Percentiles rank a stretch among this genome's conserved stretches.
Evolutionary conservation across 2,113 vertebrate genomes (phyloP).

Genomic region (Alethe castanea): DNA sequence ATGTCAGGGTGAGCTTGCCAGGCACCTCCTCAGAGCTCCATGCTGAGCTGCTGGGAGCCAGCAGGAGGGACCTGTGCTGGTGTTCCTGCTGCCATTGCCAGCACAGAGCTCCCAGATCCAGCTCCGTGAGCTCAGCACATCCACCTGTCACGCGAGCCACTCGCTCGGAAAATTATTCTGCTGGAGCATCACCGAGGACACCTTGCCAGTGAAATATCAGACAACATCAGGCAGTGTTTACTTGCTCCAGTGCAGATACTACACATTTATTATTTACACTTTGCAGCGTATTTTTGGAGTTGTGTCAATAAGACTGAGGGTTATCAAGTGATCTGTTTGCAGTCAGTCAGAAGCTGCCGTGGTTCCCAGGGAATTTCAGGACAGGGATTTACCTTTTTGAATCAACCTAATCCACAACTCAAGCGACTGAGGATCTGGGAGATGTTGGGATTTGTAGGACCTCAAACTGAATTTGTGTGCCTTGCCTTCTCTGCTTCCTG

Average conservation of each 20-base stretch:
- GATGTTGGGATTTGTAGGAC: neutral
- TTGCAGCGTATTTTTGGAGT: slow-evolving; percentile 32
- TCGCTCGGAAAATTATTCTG: slow-evolving; percentile 66
- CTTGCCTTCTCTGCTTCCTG: neutral
- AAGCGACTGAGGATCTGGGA: neutral
- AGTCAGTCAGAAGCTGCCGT: neutral
- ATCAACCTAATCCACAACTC: neutral
- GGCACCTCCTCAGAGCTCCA: neutral
- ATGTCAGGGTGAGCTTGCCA: neutral
- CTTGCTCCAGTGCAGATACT: slow-evolving; percentile 61
- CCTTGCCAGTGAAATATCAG: slow-evolving; percentile 62
- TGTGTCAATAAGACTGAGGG: slow-evolving; percentile 48
- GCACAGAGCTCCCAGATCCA: neutral
- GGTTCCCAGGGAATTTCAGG: slow-evolving; percentile 9
- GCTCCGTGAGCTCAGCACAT: slow-evolving; percentile 21
- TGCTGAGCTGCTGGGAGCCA: neutral
- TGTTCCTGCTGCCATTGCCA: neutral
- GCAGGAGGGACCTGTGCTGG: neutral
- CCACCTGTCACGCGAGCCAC: slow-evolving; percentile 51
- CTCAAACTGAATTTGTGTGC: neutral
- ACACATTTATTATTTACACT: slow-evolving; percentile 61
- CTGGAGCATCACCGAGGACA: slow-evolving; percentile 56
- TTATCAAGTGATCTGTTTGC: slow-evolving; percentile 53
- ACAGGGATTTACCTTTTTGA: neutral
- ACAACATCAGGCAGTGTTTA: slow-evolving; percentile 58